Evolutionary conservation across 2,888 invertebrate species (phyloP), one percentile per base, ranked within the genome.

Genomic region (Cabera pusaria): DNA sequence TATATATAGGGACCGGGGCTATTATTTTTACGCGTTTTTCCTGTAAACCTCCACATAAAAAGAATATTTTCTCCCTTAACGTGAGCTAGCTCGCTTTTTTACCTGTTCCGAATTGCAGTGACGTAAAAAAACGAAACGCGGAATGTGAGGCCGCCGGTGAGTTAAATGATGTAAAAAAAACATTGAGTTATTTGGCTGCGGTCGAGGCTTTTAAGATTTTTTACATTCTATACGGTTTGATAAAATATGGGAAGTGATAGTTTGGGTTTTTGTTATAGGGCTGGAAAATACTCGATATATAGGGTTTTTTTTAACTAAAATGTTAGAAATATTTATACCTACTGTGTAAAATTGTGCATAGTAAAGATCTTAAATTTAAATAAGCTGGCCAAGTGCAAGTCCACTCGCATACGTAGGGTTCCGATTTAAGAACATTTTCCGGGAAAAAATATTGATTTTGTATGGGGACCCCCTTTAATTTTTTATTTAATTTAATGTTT

Each of bases 1-100:
- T 26, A 44, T 29, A 34, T 29, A 24, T 49, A 44, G 35, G 38
- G 32, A 21, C 28, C 24, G 10, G 18, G 20, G 35, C 35, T 44
- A 35, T 28, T 47, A 41, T 35, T 35, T 41, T 36, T 43, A 34
- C 34, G 26, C 26, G 26, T 35, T 40, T 43, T 40, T 27, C 37
- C 40, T 35, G 37, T 37, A 37, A 43, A 20, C 46, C 21, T 32
- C 17, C 11, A 37, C 20, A 28, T 33, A 33, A 33, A 37, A 37
- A 37, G 24, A 31, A 25, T 28, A 21, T 36, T 37, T 39, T 23
- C 20, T 4, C 34, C 28, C 6, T 43, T 33, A 26, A 31, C 27
- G 33, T 35, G 20, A 31, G 41, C 29, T 25, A 28, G 27, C 23
- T 38, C 23, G 29, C 28, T 36, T 33, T 42, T 43, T 44, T 25